A percentile compares a stretch with the other conserved stretches of the same genome.
Conservation (phyloP, 2,797 vertebrate species). For the Scyliorhinus canicula region DNA sequence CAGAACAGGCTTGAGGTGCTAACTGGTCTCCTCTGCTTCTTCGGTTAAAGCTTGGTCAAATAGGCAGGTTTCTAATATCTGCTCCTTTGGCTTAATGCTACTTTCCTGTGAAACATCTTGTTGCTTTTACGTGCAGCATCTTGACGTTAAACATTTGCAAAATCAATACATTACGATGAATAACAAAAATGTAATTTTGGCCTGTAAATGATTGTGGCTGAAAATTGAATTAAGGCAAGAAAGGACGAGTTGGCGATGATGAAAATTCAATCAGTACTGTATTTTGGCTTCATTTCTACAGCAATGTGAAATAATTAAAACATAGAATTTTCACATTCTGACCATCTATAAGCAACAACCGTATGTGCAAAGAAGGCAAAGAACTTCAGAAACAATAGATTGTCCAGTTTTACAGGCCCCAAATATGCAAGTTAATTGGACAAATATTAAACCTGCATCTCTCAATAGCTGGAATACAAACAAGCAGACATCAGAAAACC, state of each 20-base stretch:
- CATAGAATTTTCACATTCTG: slow-evolving; percentile 34
- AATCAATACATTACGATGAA: too few relatives aligned
- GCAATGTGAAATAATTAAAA: slow-evolving; percentile 36
- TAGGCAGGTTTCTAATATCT: neutral
- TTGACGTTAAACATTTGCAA: too few relatives aligned
- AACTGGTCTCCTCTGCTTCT: neutral
- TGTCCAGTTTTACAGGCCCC: slow-evolving; percentile 51
- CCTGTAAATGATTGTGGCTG: neutral
- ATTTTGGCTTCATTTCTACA: slow-evolving; percentile 41
- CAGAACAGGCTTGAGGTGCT: neutral
- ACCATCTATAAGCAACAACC: slow-evolving; percentile 43
- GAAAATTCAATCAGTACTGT: slow-evolving; percentile 32
- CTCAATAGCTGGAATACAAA: slow-evolving; percentile 41
- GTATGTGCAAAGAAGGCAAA: slow-evolving; percentile 59
- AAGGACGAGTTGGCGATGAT: neutral
- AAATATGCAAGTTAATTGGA: slow-evolving; percentile 45
- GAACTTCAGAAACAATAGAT: slow-evolving; percentile 43
- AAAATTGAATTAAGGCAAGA: neutral
- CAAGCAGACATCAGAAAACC: slow-evolving; percentile 60
- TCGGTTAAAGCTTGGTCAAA: neutral
- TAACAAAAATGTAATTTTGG: neutral
- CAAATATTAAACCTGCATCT: slow-evolving; percentile 23
- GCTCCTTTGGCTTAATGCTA: neutral
- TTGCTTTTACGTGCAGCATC: neutral
- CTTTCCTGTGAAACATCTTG: neutral